phyloP scores from a whole-genome alignment of 2,113 vertebrate genomes.

The Sceloporus undulatus region DNA sequence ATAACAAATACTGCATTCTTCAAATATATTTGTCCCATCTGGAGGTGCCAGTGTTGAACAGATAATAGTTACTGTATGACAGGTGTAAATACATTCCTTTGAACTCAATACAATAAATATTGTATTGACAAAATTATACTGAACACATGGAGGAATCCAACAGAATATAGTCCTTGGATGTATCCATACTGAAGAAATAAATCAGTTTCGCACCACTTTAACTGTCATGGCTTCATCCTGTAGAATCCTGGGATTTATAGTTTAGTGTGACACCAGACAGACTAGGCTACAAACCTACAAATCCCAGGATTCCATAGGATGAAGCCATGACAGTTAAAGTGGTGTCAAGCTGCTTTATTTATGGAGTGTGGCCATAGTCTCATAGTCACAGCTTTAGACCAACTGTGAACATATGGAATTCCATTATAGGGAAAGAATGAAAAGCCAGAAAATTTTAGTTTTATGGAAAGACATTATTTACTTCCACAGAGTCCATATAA shows the following conservation, averaged over 20 bases:
- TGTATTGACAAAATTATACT: not conserved
- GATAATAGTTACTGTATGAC: not conserved
- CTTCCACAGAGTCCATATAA: not conserved
- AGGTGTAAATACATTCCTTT: not conserved
- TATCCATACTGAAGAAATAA: too few relatives aligned
- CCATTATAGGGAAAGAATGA: not conserved
- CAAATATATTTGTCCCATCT: too few relatives aligned
- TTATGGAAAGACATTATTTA: not conserved
- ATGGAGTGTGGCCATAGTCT: not conserved
- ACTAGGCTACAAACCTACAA: too few relatives aligned
- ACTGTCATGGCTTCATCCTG: too few relatives aligned
- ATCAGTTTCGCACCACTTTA: too few relatives aligned
- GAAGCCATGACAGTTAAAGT: too few relatives aligned
- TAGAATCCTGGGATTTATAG: too few relatives aligned
- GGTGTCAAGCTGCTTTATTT: too few relatives aligned
- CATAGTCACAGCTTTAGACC: not conserved
- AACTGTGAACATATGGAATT: not conserved
- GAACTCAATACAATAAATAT: not conserved
- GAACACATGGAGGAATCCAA: not conserved
- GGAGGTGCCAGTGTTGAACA: too few relatives aligned
- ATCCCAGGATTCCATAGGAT: too few relatives aligned
- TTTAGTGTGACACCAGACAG: too few relatives aligned
- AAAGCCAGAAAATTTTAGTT: not conserved
- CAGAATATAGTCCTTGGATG: not conserved
- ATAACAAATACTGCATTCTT: too few relatives aligned